Percentiles rank a stretch among this genome's conserved stretches.
These are phyloP conservation scores for Rhodinocichla rosea DNA, from an alignment of 2,113 vertebrate species.

Conservation along the genomic window DNA sequence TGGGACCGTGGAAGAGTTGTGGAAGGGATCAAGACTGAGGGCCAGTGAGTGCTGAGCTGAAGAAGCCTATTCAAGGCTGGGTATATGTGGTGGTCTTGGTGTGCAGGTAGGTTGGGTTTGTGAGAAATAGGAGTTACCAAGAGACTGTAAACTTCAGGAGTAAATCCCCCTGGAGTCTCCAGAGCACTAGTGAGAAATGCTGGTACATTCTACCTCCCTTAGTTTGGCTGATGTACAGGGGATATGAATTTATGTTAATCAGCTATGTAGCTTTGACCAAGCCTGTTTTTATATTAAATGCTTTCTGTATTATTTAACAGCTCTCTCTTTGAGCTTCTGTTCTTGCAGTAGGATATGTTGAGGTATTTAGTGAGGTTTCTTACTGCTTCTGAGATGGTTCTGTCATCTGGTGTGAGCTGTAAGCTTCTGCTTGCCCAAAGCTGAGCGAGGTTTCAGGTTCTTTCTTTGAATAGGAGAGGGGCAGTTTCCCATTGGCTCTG, in stretches of 20 bases:
- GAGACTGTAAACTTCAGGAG: not conserved
- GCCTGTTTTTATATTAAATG: not conserved
- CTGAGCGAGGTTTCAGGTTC: not conserved
- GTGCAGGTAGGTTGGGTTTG: not conserved
- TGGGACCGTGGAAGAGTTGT: not conserved
- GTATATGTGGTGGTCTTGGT: not conserved
- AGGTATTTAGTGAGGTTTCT: not conserved
- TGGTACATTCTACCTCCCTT: not conserved
- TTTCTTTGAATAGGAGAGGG: not conserved
- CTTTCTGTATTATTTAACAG: not conserved
- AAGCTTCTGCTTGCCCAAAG: not conserved
- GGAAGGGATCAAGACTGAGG: not conserved
- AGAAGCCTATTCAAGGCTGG: not conserved
- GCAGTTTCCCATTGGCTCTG: not conserved
- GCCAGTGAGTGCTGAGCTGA: not conserved
- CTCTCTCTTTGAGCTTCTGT: not conserved
- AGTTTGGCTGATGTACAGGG: not conserved
- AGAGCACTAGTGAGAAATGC: not conserved
- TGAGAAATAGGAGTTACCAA: not conserved
- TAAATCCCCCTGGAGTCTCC: not conserved
- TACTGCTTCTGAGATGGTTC: not conserved
- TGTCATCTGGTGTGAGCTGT: not conserved
- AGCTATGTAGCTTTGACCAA: not conserved
- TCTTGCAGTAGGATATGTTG: not conserved
- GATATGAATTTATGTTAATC: not conserved